Base-by-base conservation (phyloP, 1,140 invertebrate genomes). In the Hyposmocoma kahamanoa region DNA sequence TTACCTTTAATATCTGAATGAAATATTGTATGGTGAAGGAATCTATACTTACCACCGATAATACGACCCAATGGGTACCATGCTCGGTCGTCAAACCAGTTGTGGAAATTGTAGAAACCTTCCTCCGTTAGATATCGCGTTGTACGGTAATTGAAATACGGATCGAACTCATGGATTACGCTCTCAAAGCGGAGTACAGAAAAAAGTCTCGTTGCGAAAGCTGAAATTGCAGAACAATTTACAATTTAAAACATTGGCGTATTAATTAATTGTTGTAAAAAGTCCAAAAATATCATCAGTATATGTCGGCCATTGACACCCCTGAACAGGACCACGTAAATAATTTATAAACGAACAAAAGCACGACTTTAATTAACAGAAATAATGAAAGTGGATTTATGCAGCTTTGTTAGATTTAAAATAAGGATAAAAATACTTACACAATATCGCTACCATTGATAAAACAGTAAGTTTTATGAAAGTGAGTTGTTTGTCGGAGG, bases 121-220 rank as follows among this genome's bases (percentile, higher is more conserved):
- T 99, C 93, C 83, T 99, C 97, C 2, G 96, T 91, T 44, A 99
- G 87, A 80, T 92, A 99, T 59, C 96, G 92, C 9, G 98, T 99
- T 26, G 97, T 98, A 66, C 98, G 91, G 82, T 99, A 99, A 87
- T 99, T 99, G 77, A 99, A 99, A 77, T 99, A 99, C 1, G 97
- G 97, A 93, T 99, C 97, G 87, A 99, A 99, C 86, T 99, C 97
- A 87, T 99, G 97, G 67, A 99, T 99, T 3, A 99, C 97, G 84
- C 96, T 97, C 84, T 99, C 97, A 86, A 97, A 99, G 38, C 97
- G 90, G 44, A 99, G 84, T n/a, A 99, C 97, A 17, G 97, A 98
- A 82, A 98, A 99, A 13, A 99, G 84, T 48, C 97, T 90, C 13
- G 95, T 97, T 22, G 95, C 96, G 89, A 99, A 99, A 30, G 97